Base-by-base conservation (phyloP, 1,140 invertebrate species). In the Oryctes rhinoceros region DNA sequence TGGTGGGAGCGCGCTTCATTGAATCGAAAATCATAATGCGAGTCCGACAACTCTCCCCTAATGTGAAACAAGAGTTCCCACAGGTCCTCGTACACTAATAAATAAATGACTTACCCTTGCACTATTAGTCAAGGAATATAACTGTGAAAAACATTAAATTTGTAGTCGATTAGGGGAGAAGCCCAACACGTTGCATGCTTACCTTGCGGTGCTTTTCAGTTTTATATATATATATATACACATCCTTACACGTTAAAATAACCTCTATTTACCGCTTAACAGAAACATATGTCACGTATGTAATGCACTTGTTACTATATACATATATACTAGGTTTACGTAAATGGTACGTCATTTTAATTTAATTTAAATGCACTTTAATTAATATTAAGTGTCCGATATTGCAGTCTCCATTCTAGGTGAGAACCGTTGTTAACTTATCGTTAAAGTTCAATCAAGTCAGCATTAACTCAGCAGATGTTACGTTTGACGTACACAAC, bases 141-240 rank as follows among this genome's bases (percentile, higher is more conserved):
- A 24, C 65, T 71, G 65, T 71, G 65, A 71, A 71, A 71, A 71
- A 71, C 65, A 71, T 71, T 71, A 71, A 71, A 71, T 71, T 71
- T 71, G 13, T 71, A 71, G 65, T 24, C 9, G 65, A 37, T 71
- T 71, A 35, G 65, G 65, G 65, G 65, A 71, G 20, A 13, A 24
- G 65, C 24, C 35, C 9, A 20, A 71, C 65, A 24, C 24, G 20
- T 30, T 37, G 37, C 65, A 3, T 35, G 24, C 13, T 24, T 37
- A 37, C 24, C 37, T 71, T 71, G 20, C 24, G 24, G 6, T 35
- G 24, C 24, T 71, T 30, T 30, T 37, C 15, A 20, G 20, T 62
- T 62, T 20, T 62, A 1, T 62, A 3, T 62, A 0, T 18, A 62
- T 15, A 62, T 62, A 62, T 4, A 7, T 18, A 62, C 7, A n/a